A percentile compares a stretch with the other conserved stretches of the same genome.
Conservation (phyloP, 2,888 invertebrate genomes). For the Lypha dubia region DNA sequence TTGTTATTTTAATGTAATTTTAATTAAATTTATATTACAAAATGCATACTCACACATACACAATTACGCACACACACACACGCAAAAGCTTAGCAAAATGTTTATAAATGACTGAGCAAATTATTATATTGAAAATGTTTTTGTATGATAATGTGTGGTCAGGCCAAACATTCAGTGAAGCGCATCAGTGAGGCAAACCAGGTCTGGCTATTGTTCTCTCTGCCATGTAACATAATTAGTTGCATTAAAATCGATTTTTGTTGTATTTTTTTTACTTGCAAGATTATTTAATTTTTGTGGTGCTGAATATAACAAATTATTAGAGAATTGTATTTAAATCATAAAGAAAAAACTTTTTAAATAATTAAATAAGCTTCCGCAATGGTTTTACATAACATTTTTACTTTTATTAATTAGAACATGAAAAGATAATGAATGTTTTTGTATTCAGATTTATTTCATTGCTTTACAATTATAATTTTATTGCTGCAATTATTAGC, state of each 20-base stretch:
- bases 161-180: conserved; percentile 10
- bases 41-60: neutral
- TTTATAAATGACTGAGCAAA: conserved; percentile 23
- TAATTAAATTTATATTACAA: conserved; percentile 25
- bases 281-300: neutral
- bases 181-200: conserved; percentile 2
- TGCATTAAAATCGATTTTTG: conserved; percentile 1
- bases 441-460: neutral
- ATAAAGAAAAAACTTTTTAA: neutral
- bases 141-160: conserved; percentile 29
- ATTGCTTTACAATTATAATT: too few species aligned
- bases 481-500: too few species aligned
- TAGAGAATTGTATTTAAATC: neutral
- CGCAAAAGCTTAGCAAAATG: conserved; percentile 2
- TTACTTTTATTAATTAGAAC: neutral
- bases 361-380: neutral
- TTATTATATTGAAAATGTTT: conserved; percentile 11
- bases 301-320: neutral
- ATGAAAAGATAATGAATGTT: neutral
- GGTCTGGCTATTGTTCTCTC: neutral
- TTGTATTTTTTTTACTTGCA: neutral
- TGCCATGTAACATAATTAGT: neutral
- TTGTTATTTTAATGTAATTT: conserved; percentile 8
- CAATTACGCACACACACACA: too few species aligned
- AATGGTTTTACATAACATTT: neutral